These are phyloP conservation scores for Leptogaster cylindrica DNA, from an alignment of 2,888 invertebrate species.

Conservation along the genomic window DNA sequence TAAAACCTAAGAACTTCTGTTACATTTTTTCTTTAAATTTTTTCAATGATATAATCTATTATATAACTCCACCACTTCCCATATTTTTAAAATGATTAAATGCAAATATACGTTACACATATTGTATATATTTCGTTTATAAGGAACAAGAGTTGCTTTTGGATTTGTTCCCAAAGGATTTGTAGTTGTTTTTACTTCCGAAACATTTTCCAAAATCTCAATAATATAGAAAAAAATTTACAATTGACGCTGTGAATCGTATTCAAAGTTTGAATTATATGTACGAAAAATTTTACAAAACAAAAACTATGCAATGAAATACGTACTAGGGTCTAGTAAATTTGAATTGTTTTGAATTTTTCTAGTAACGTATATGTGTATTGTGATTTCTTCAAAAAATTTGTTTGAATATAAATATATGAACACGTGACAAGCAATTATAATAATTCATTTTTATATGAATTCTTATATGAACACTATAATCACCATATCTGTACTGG, in stretches of 20 bases:
- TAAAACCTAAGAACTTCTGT: slow-evolving; percentile 32
- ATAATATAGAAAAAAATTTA: slow-evolving; percentile 7
- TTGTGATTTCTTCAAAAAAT: slow-evolving; percentile 32
- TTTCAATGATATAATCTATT: no score
- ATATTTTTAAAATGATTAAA: slow-evolving; percentile 32
- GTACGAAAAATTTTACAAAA: slow-evolving; percentile 47
- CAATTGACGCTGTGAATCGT: no score
- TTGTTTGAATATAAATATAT: slow-evolving; percentile 44
- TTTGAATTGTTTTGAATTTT: slow-evolving; percentile 31
- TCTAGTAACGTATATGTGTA: slow-evolving; percentile 47
- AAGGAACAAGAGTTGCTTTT: slow-evolving; percentile 23
- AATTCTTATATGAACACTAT: slow-evolving; percentile 26
- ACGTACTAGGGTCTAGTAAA: slow-evolving; percentile 8
- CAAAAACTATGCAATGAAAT: neutral
- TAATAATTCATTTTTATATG: slow-evolving; percentile 31
- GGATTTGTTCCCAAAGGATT: neutral
- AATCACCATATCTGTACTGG: slow-evolving; percentile 45
- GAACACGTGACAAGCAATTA: slow-evolving; percentile 45
- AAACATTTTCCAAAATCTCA: slow-evolving; percentile 43
- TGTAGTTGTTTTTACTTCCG: slow-evolving; percentile 35
- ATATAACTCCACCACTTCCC: slow-evolving; percentile 43
- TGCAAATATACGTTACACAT: slow-evolving; percentile 46
- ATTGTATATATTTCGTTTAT: slow-evolving; percentile 18
- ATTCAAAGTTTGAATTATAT: slow-evolving; percentile 17
- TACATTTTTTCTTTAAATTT: slow-evolving; percentile 34